Percentiles rank a stretch among this genome's conserved stretches.
These are phyloP conservation scores for Eupithecia vulgata DNA, from an alignment of 2,888 invertebrate species.

Conservation along the genomic window DNA sequence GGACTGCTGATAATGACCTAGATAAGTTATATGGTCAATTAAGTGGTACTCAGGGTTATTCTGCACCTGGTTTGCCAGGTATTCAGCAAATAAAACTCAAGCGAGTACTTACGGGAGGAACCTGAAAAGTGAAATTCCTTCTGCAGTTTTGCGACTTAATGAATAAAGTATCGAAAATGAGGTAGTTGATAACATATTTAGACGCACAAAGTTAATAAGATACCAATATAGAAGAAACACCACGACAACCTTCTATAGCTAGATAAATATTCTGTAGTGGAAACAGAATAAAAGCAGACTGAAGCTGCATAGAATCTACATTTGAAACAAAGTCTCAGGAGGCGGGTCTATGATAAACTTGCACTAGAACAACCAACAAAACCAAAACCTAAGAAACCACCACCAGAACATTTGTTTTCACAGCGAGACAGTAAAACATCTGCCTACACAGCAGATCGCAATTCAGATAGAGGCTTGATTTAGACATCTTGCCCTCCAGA, in stretches of 20 bases:
- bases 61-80: background rate
- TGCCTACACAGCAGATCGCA: slow-evolving; percentile 66
- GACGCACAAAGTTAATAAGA: background rate
- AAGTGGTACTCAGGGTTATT: slow-evolving; percentile 1
- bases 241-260: background rate
- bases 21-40: slow-evolving; percentile 26
- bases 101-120: background rate
- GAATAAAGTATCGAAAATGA: background rate
- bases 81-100: background rate
- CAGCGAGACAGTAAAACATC: slow-evolving; percentile 53
- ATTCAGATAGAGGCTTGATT: slow-evolving; percentile 75
- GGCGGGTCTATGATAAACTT: slow-evolving; percentile 13
- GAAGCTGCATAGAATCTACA: background rate
- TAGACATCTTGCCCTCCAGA: slow-evolving; percentile 69
- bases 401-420: slow-evolving; percentile 53
- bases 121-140: too few species aligned
- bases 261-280: background rate
- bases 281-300: background rate
- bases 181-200: background rate
- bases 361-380: slow-evolving; percentile 20
- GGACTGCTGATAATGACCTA: slow-evolving; percentile 39
- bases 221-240: background rate
- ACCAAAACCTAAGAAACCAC: slow-evolving; percentile 48
- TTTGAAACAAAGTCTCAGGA: background rate
- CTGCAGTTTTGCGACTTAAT: background rate